Conservation (phyloP, 2,888 invertebrate species). For the Xanthia icteritia region DNA sequence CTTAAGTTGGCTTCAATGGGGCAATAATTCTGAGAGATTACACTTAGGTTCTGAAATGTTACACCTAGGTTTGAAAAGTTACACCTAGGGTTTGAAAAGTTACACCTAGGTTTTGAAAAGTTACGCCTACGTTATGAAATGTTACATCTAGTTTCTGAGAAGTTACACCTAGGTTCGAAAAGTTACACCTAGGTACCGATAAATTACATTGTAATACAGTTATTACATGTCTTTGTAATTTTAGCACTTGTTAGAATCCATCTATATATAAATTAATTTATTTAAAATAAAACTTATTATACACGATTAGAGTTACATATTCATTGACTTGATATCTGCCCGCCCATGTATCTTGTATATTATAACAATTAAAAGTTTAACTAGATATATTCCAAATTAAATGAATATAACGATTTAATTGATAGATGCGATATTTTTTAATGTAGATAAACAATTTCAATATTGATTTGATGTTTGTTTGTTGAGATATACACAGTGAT, state of each 20-base stretch:
- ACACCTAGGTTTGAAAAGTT: constrained; percentile 63
- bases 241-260: constrained; percentile 78
- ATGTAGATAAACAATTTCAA: constrained; percentile 55
- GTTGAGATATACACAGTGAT: constrained; percentile 52
- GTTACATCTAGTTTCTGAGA: constrained; percentile 32
- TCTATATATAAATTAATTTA: constrained; percentile 71
- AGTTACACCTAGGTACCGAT: constrained; percentile 53
- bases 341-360: constrained; percentile 64
- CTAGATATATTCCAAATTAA: constrained; percentile 66
- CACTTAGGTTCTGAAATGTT: constrained; percentile 70
- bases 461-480: constrained; percentile 50
- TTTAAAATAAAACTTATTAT: constrained; percentile 72
- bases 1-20: constrained; percentile 87
- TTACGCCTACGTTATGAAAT: constrained; percentile 28
- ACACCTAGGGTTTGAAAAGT: constrained; percentile 5
- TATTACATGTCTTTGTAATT: constrained; percentile 74
- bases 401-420: constrained; percentile 58
- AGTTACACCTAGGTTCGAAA: constrained; percentile 63
- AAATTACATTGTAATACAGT: constrained; percentile 68
- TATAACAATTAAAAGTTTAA: constrained; percentile 62
- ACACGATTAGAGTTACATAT: constrained; percentile 68
- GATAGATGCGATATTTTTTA: constrained; percentile 56
- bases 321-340: constrained; percentile 67
- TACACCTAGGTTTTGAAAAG: constrained; percentile 19
- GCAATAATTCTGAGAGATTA: constrained; percentile 81